Evolutionary conservation across 1,140 invertebrate genomes (phyloP).

Genomic region (Zophobas atratus): DNA sequence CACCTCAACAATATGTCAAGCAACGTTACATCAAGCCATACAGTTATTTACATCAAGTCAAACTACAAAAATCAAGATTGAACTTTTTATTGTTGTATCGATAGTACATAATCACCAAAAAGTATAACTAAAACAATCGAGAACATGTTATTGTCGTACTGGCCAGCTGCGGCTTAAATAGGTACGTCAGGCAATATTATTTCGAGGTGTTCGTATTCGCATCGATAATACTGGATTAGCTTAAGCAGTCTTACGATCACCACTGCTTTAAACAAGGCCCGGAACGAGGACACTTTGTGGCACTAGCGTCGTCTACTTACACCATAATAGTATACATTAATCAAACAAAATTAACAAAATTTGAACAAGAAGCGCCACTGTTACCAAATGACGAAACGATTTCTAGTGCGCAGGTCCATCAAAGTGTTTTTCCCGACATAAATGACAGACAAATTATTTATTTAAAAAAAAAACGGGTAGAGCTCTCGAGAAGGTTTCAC

Average conservation of each 20-base stretch:
- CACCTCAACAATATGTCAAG: slow-evolving; percentile 16
- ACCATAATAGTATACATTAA: background rate
- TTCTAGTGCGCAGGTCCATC: too few relatives aligned
- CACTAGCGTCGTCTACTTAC: slow-evolving; percentile 30
- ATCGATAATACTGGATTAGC: slow-evolving; percentile 32
- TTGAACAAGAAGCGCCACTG: too few relatives aligned
- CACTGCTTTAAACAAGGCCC: slow-evolving; percentile 28
- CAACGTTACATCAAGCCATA: slow-evolving; percentile 29
- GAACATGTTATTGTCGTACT: slow-evolving; percentile 6
- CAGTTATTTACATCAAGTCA: slow-evolving; percentile 40
- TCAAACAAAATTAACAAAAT: too few relatives aligned
- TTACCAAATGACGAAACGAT: too few relatives aligned
- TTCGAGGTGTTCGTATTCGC: slow-evolving; percentile 5
- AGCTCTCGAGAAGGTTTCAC: too few relatives aligned
- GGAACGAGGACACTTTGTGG: slow-evolving; percentile 1
- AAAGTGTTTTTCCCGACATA: too few relatives aligned
- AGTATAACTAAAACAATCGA: slow-evolving; percentile 4
- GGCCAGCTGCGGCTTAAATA: background rate
- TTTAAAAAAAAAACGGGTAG: too few relatives aligned
- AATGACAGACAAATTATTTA: too few relatives aligned
- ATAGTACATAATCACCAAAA: slow-evolving; percentile 2
- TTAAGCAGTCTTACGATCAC: slow-evolving; percentile 35
- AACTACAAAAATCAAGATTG: slow-evolving; percentile 34
- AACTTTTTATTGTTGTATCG: slow-evolving; percentile 17
- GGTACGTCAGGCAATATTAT: slow-evolving; percentile 5